Percentiles rank a stretch among this genome's conserved stretches.
Conservation (phyloP, 2,888 invertebrate species). For the Sphinx pinastri region DNA sequence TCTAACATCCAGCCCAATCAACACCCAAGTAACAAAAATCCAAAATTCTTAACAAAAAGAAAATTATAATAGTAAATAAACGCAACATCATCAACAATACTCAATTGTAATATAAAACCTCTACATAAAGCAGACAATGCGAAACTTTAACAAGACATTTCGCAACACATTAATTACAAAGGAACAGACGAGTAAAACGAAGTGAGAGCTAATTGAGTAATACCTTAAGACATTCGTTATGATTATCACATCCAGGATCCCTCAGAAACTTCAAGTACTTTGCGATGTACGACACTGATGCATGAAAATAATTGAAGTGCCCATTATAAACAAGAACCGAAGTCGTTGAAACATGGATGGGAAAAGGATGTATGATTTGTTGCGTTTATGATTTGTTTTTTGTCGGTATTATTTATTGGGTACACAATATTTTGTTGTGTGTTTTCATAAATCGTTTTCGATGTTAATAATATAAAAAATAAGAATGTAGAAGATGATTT, state of each 20-base stretch:
- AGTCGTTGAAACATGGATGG: constrained; percentile 3
- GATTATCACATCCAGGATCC: constrained; percentile 64
- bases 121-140: not conserved
- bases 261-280: constrained; percentile 62
- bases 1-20: not conserved
- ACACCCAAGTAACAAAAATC: not conserved
- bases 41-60: not conserved
- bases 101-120: not conserved
- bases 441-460: too few relatives aligned
- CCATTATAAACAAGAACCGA: constrained; percentile 25
- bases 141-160: constrained; percentile 12
- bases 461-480: not conserved
- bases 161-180: constrained; percentile 15
- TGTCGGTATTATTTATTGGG: not conserved
- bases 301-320: constrained; percentile 33
- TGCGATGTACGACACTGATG: constrained; percentile 44
- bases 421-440: not conserved
- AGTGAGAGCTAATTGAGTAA: constrained; percentile 64
- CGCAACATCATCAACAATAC: too few relatives aligned
- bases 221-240: constrained; percentile 69
- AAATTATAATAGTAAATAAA: not conserved
- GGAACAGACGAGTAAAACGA: constrained; percentile 17
- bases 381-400: not conserved
- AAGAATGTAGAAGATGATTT: not conserved
- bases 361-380: not conserved